A percentile compares a stretch with the other conserved stretches of the same genome.
Conservation (phyloP, 2,888 invertebrate species). For the Pseudolycoriella hygida region DNA sequence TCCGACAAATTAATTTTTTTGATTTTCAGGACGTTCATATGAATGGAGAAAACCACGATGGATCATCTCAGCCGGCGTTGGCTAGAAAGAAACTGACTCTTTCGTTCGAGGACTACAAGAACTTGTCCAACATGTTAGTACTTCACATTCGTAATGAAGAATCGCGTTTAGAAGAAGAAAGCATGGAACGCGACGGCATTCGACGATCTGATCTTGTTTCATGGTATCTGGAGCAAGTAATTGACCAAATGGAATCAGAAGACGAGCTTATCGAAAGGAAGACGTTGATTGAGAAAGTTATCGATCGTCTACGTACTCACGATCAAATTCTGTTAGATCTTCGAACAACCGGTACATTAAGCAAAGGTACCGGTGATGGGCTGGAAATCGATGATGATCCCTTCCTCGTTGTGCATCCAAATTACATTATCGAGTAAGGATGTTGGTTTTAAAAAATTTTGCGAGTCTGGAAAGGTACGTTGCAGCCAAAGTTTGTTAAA, state of each 20-base stretch:
- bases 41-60: conserved; percentile 17
- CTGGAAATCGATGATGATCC: conserved; percentile 60
- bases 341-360: conserved; percentile 17
- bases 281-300: conserved; percentile 79
- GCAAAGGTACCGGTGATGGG: conserved; percentile 13
- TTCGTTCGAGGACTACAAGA: conserved; percentile 87
- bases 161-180: conserved; percentile 39
- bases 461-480: too few relatives aligned
- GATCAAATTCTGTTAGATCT: conserved; percentile 29
- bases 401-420: conserved; percentile 86
- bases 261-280: conserved; percentile 79
- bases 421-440: conserved; percentile 66
- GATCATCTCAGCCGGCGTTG: background rate
- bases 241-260: conserved; percentile 76
- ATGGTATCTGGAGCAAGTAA: conserved; percentile 85
- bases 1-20: too few relatives aligned
- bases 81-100: conserved; percentile 50
- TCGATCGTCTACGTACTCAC: conserved; percentile 75
- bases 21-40: too few relatives aligned
- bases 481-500: too few relatives aligned
- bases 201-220: conserved; percentile 67
- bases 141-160: conserved; percentile 80
- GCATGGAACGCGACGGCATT: conserved; percentile 37
- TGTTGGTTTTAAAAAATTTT: too few relatives aligned
- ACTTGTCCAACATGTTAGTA: conserved; percentile 78